A percentile compares a stretch with the other conserved stretches of the same genome.
These are phyloP conservation scores for Poeciliopsis paucimaculata DNA, from an alignment of 2,797 vertebrate species.

Conservation along the genomic window DNA sequence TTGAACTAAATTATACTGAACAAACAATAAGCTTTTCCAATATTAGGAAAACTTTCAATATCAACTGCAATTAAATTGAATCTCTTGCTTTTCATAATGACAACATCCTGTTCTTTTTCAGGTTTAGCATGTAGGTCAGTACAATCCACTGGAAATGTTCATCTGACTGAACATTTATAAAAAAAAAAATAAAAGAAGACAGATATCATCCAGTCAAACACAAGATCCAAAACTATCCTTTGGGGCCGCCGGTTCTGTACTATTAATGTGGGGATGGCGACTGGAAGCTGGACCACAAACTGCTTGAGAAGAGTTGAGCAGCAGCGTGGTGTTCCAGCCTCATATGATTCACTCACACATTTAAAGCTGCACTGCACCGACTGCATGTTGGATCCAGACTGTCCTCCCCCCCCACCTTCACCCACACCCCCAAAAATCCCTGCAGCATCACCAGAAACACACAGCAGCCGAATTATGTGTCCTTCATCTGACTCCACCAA, in stretches of 20 bases:
- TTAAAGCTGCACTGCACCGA: neutral
- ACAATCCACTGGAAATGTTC: neutral
- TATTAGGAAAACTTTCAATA: neutral
- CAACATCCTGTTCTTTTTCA: neutral
- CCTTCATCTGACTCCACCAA: conserved; percentile 63
- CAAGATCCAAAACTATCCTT: neutral
- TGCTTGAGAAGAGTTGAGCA: neutral
- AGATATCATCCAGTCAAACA: neutral
- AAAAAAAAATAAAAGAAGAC: neutral
- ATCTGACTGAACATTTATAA: neutral
- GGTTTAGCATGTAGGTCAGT: neutral
- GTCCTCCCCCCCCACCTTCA: neutral
- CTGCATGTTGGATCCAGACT: neutral
- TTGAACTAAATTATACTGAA: neutral
- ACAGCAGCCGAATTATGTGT: conserved; percentile 31
- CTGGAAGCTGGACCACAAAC: neutral
- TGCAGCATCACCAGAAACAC: conserved; percentile 14
- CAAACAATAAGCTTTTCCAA: neutral
- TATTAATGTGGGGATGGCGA: neutral
- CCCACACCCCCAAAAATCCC: neutral
- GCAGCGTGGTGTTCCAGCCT: neutral
- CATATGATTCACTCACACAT: neutral
- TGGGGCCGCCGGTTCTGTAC: neutral
- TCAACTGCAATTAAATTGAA: neutral
- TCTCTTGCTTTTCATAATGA: neutral